A percentile compares a stretch with the other conserved stretches of the same genome.
Evolutionary conservation across 2,888 invertebrate species (phyloP).

Genomic region (Xylophagus ater): DNA sequence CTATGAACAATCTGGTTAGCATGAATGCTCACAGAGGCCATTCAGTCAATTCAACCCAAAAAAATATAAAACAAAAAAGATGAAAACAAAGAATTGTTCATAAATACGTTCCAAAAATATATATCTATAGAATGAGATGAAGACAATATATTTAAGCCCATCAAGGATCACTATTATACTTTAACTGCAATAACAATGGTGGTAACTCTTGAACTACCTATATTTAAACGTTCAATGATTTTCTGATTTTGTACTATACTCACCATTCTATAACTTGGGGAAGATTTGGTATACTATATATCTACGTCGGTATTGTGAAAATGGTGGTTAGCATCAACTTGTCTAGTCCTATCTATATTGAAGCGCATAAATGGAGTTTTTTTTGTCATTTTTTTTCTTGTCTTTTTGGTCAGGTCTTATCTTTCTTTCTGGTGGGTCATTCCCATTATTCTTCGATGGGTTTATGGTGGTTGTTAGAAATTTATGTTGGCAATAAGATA

Average conservation of each 20-base stretch:
- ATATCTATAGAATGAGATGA: slow-evolving; percentile 4
- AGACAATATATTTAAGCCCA: no score
- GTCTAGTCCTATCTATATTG: no score
- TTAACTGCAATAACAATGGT: slow-evolving; percentile 8
- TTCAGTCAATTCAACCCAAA: not conserved
- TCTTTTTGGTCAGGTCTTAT: not conserved
- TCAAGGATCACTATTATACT: slow-evolving; percentile 1
- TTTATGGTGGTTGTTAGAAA: slow-evolving; percentile 4
- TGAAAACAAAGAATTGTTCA: not conserved
- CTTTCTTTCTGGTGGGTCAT: slow-evolving; percentile 10
- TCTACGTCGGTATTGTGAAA: no score
- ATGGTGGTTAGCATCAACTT: no score
- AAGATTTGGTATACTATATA: no score
- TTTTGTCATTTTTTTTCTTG: no score
- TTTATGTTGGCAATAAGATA: slow-evolving; percentile 8
- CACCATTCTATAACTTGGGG: no score
- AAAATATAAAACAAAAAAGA: not conserved
- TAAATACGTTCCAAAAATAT: slow-evolving; percentile 5
- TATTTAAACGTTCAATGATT: slow-evolving; percentile 5
- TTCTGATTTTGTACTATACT: no score
- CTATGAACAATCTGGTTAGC: slow-evolving; percentile 8
- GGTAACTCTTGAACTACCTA: slow-evolving; percentile 1
- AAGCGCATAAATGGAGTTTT: no score
- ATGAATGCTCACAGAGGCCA: not conserved
- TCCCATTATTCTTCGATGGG: no score